Conservation (phyloP, 2,113 vertebrate genomes). For the Protomyctophum bolini region DNA sequence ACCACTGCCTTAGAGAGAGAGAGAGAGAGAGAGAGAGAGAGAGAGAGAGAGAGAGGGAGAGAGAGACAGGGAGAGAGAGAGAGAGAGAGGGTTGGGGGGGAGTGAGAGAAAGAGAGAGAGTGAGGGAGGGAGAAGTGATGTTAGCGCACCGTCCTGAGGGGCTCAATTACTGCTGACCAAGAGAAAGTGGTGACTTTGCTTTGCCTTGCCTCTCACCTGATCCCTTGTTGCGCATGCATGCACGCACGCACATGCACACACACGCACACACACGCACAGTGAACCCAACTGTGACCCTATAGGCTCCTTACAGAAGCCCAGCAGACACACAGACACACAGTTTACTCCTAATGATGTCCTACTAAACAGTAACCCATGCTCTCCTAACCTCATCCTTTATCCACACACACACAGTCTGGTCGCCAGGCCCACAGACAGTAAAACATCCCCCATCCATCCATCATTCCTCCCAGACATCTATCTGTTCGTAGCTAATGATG, state of each 20-base stretch:
- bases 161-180: conserved; percentile 51
- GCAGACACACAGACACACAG: conserved; percentile 3
- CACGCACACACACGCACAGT: conserved; percentile 1
- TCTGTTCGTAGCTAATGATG: neutral
- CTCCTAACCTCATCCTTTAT: neutral
- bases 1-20: too few species aligned
- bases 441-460: neutral
- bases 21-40: too few species aligned
- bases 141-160: conserved; percentile 11
- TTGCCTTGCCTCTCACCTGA: conserved; percentile 58
- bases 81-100: too few species aligned
- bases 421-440: conserved; percentile 4
- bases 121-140: conserved; percentile 20
- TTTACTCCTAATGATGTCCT: conserved; percentile 17
- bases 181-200: conserved; percentile 59
- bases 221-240: conserved; percentile 31
- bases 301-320: conserved; percentile 13
- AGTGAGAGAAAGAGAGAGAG: too few species aligned
- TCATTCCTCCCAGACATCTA: neutral
- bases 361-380: neutral
- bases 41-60: too few species aligned
- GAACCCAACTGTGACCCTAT: conserved; percentile 13
- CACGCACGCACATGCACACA: conserved; percentile 18
- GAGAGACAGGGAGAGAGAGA: too few species aligned
- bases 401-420: neutral